A percentile compares a stretch with the other conserved stretches of the same genome.
Conservation (phyloP, 2,113 vertebrate species). For the Hiodon alosoides region DNA sequence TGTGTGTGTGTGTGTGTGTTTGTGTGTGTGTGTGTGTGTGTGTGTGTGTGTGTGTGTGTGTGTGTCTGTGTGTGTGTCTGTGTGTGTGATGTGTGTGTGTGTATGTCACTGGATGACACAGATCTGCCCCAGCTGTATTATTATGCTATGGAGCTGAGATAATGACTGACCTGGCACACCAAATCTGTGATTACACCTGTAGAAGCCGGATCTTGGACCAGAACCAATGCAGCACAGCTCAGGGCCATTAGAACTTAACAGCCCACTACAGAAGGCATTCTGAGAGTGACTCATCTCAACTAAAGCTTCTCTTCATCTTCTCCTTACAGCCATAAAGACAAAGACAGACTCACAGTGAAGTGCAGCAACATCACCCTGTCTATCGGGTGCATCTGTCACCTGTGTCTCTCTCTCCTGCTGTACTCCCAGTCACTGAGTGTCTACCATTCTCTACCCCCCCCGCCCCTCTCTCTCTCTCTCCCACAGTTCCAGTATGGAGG, state of each 20-base stretch:
- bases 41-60: neutral
- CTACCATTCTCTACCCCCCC: neutral
- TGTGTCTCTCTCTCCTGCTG: neutral
- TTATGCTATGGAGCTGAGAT: neutral
- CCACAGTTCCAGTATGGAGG: conserved; percentile 75
- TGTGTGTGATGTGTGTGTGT: neutral
- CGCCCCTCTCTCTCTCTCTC: neutral
- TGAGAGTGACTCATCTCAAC: neutral
- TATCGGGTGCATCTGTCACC: neutral
- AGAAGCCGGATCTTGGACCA: neutral
- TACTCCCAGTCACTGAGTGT: no score
- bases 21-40: no score
- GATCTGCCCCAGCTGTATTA: neutral
- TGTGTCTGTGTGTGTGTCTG: neutral
- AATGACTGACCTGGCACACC: neutral
- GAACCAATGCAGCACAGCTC: neutral
- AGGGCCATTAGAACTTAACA: neutral
- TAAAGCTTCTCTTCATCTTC: no score
- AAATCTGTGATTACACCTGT: neutral
- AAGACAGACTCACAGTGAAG: no score
- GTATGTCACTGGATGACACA: neutral
- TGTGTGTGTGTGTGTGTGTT: no score
- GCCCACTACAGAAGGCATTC: neutral
- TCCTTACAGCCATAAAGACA: no score
- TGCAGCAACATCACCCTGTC: neutral